A percentile compares a stretch with the other conserved stretches of the same genome.
These are phyloP conservation scores for Macquaria ambigua DNA, from an alignment of 2,113 vertebrate species.

Conservation along the genomic window DNA sequence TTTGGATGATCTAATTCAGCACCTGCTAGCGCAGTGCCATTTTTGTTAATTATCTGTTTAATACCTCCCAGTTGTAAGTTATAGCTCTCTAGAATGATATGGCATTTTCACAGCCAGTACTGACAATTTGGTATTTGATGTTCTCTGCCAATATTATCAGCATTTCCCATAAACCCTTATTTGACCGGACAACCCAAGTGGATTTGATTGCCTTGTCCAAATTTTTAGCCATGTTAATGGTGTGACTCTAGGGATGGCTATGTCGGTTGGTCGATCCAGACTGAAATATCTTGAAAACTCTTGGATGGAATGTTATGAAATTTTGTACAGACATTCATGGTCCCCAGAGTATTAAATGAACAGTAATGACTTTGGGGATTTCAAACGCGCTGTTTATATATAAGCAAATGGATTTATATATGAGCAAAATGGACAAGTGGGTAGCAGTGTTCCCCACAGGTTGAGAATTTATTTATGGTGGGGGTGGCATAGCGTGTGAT, in stretches of 20 bases:
- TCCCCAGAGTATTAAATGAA: neutral
- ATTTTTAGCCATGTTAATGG: neutral
- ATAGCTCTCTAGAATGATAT: neutral
- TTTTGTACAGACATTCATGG: neutral
- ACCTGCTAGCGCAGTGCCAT: slow-evolving; percentile 7
- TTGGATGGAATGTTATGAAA: neutral
- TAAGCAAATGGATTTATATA: neutral
- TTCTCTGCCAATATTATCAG: neutral
- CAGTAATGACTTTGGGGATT: neutral
- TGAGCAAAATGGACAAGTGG: neutral
- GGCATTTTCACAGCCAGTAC: neutral
- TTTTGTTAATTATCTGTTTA: slow-evolving; percentile 3
- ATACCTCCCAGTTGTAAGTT: neutral
- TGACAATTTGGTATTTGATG: neutral
- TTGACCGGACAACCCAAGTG: neutral
- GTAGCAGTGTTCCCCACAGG: too few species aligned
- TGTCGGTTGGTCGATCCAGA: neutral
- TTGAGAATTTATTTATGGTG: too few species aligned
- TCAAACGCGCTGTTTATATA: neutral
- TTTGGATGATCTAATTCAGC: slow-evolving; percentile 25
- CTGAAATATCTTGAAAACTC: neutral
- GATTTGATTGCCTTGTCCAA: neutral
- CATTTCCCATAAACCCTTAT: neutral
- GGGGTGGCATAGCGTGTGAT: too few species aligned
- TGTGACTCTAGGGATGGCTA: neutral